Evolutionary conservation across 2,113 vertebrate species (phyloP), one percentile per base, ranked within the genome.

Genomic region (Atrichornis clamosus): DNA sequence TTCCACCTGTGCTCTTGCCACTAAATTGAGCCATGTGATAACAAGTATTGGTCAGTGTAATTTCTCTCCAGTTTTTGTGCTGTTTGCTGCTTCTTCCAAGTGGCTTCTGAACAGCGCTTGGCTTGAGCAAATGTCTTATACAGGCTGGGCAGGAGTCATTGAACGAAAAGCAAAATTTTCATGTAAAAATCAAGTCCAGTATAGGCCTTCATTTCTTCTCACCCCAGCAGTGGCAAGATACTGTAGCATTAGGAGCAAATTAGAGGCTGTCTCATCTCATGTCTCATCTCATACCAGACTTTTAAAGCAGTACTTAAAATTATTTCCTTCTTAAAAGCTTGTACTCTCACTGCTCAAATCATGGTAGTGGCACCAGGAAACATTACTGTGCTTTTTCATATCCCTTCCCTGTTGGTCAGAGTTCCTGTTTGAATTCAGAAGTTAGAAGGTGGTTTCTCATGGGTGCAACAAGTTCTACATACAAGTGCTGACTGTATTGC

Each of bases 261-360:
- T 12, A 52, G 28, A 42, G n/a, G 2, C 19, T 21, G 3, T 55
- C 46, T 74, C 0, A 0, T 90, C 50, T 69, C 20, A 0, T 15
- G 5, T 10, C 10, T 19, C 13, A 41, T 41, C 39, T 41, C 39
- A 41, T 56, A 37, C 5, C 30, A 75, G 47, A 12, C 37, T 49
- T 15, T 89, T 92, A 32, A 76, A 73, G 79, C n/a, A 50, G 9
- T 24, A 14, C 44, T 78, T 84, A 4, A 75, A 89, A 49, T 73
- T 41, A 53, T 70, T 82, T 70, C 27, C 39, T 32, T 62, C 50
- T 62, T 84, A 53, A 80, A 89, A 94, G 5, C 46, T 64, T 24
- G 4, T 72, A 10, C 24, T 84, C 11, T 33, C 15, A 5, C 39
- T 84, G 44, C 32, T 93, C 8, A 49, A n/a, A n/a, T 42, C 20